Base-by-base conservation (phyloP, 1,140 invertebrate genomes). In the Heterodera carotae region DNA sequence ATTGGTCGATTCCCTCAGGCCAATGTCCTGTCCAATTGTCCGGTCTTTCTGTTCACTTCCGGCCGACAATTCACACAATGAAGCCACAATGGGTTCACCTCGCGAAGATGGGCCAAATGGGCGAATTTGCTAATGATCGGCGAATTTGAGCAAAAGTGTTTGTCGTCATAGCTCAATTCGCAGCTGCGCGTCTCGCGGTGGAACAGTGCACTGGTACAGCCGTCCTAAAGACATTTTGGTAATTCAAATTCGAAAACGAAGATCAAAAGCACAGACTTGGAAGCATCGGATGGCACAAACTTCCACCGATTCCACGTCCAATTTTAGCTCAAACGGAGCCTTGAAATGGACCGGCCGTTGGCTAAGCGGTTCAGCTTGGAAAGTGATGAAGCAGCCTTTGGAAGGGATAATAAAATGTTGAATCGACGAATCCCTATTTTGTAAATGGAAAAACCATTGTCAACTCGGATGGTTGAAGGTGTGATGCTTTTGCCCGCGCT, bases 321-420 rank as follows among this genome's bases (percentile, higher is more conserved):
- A 43, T 12, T 76, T 70, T 29, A 81, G 60, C 62, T 81, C 80
- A 29, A 81, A 80, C 27, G 56, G 64, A 22, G 78, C 59, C 25
- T 69, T 81, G 75, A 82, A 76, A 22, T 81, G 43, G 22, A 59
- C 36, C 4, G 80, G 80, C 31, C 80, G 62, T 29, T 81, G 39
- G 25, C 25, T 22, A 27, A 81, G 66, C 29, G 71, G 22, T 12
- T 76, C 79, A n/a, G 75, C 78, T 74, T 81, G 79, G 80, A 81
- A 81, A 7, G 80, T 81, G 33, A 81, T 73, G 33, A 81, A 66
- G 56, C 80, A 81, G 60, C 80, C 80, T 76, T 25, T n/a, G 60
- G 60, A 33, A n/a, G 64, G 34, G 18, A 0, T 2, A 56, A 25
- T 4, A 2, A 22, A 29, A 31, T 66, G 2, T 4, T 31, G n/a